These are phyloP conservation scores for Symphodus melops DNA, from an alignment of 2,113 vertebrate species.

Conservation along the genomic window DNA sequence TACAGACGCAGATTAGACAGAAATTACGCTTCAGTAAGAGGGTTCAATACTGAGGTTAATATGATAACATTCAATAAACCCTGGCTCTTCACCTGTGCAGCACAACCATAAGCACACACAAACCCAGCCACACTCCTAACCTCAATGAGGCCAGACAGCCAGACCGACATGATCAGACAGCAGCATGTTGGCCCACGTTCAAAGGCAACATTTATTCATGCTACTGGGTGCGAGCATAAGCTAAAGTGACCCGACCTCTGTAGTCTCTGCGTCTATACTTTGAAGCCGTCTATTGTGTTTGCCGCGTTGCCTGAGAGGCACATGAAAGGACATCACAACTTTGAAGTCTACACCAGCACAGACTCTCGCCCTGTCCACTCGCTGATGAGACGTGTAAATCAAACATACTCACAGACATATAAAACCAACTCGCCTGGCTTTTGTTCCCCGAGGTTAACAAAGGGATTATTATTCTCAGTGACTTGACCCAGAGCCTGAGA, in stretches of 20 bases:
- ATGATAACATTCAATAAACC: slow-evolving; percentile 10
- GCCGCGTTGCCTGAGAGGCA: slow-evolving; percentile 62
- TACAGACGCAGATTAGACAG: not conserved
- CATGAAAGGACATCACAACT: slow-evolving; percentile 78
- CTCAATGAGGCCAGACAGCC: slow-evolving; percentile 1
- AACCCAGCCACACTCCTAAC: slow-evolving; percentile 4
- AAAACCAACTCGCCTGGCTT: slow-evolving; percentile 45
- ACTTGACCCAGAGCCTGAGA: slow-evolving; percentile 20
- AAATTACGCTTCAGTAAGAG: not conserved
- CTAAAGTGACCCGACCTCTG: slow-evolving; percentile 78
- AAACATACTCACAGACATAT: slow-evolving; percentile 59
- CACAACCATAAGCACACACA: not conserved
- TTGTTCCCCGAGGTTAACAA: slow-evolving; percentile 57
- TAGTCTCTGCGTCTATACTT: slow-evolving; percentile 73
- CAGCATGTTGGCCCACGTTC: slow-evolving; percentile 60
- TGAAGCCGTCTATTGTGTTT: slow-evolving; percentile 76
- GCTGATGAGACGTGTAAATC: slow-evolving; percentile 36
- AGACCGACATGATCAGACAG: slow-evolving; percentile 37
- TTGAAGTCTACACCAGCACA: slow-evolving; percentile 76
- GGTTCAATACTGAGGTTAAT: slow-evolving; percentile 5
- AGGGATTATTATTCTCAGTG: slow-evolving; percentile 49
- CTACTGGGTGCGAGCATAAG: slow-evolving; percentile 37
- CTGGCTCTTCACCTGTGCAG: not conserved
- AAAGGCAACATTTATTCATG: slow-evolving; percentile 71
- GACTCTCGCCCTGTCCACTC: slow-evolving; percentile 54